A percentile compares a stretch with the other conserved stretches of the same genome.
Evolutionary conservation across 92 coral and sea anemone species (phyloP).

Genomic region (Porites evermanni): DNA sequence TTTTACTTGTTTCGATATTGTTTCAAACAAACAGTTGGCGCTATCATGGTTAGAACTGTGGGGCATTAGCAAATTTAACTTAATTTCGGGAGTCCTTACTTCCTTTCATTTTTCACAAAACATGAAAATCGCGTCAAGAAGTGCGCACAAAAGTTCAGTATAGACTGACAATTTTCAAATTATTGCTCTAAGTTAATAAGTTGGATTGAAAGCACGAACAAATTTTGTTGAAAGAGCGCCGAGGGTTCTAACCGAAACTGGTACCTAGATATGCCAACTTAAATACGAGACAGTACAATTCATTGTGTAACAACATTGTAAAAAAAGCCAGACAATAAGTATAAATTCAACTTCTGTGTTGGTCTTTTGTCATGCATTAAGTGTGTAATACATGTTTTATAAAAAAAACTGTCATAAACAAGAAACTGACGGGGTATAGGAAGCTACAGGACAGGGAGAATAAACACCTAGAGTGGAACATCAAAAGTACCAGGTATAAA

Average conservation of each 20-base stretch:
- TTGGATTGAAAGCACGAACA: neutral
- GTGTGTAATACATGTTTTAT: neutral
- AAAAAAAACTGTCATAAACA: neutral
- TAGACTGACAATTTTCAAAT: neutral
- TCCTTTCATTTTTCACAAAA: neutral
- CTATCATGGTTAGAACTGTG: neutral
- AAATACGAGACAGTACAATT: neutral
- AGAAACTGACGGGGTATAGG: neutral
- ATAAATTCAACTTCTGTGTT: neutral
- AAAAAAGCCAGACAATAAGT: neutral
- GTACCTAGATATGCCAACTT: neutral
- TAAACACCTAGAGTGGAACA: no score
- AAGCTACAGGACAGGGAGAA: no score
- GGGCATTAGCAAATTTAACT: neutral
- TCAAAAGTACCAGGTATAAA: no score
- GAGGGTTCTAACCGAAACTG: neutral
- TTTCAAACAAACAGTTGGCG: neutral
- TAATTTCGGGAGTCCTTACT: neutral
- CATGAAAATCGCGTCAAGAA: neutral
- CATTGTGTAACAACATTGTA: neutral
- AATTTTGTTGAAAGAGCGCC: neutral
- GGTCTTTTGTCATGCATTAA: neutral
- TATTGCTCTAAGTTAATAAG: neutral
- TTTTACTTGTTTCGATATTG: neutral
- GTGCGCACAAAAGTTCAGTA: neutral